Base-by-base conservation (phyloP, 2,888 invertebrate genomes). In the Epirrhoe tristata region DNA sequence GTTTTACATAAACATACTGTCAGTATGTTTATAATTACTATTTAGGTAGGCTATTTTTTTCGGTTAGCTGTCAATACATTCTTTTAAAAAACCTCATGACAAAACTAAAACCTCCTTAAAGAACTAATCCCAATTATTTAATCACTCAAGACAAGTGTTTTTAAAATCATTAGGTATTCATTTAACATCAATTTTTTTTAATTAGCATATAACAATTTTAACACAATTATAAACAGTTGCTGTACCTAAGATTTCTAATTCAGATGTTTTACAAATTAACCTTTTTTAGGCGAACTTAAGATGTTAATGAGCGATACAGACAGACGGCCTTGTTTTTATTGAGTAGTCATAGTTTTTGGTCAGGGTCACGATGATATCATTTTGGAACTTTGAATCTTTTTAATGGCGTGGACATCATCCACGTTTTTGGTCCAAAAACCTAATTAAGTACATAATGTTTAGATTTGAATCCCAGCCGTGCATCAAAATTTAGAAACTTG, bases 301-400 rank as follows among this genome's bases (percentile, higher is more conserved):
- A 59, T 59, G 59, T 14, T 52, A 43, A 56, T 58, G 7, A 24
- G 24, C 24, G 24, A 51, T 46, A 57, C 54, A 48, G 17, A 53
- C 62, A 50, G 48, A 66, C 32, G 54, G 31, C 63, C 66, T 67
- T 55, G 54, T 43, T 51, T 16, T 0, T 48, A 46, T 46, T 39
- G 12, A n/a, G n/a, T 62, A 62, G 66, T 51, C 34, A 12, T 53
- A 32, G 32, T 17, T 51, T 24, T 43, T 34, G 34, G 56, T 39
- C 39, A 12, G 48, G 63, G 57, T 58, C 58, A 46, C n/a, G 24
- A 57, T 63, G 43, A 32, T 34, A 46, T 66, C 52, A 53, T 55
- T 50, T 8, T 6, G 48, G 16, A 16, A 6, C 48, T 10, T 10
- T 43, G 5, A n/a, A 34, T 34, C 34, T 34, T 34, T 43, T 43